These are phyloP conservation scores for Chaunax sp. DNA, from an alignment of 2,797 vertebrate species.

Conservation along the genomic window DNA sequence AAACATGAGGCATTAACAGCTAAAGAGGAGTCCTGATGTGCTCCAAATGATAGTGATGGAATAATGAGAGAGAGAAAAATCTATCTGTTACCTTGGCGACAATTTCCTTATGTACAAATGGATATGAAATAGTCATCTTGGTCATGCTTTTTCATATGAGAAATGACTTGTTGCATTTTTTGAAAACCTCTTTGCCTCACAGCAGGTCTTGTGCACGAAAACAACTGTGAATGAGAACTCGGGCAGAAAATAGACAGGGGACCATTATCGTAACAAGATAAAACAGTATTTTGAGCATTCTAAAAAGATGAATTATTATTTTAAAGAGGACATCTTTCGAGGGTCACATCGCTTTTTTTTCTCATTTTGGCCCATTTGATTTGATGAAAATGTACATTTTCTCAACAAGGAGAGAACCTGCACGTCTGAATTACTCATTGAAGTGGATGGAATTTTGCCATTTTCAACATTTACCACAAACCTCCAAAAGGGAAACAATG, in stretches of 20 bases:
- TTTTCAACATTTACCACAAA: constrained; percentile 1
- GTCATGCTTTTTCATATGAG: constrained; percentile 70
- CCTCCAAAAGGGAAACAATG: not conserved
- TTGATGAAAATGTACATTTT: not conserved
- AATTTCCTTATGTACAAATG: constrained; percentile 81
- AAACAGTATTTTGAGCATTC: constrained; percentile 1
- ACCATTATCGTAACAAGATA: constrained; percentile 13
- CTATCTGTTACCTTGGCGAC: constrained; percentile 89
- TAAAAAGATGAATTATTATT: constrained; percentile 6
- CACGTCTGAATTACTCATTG: not conserved
- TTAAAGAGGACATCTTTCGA: constrained; percentile 19
- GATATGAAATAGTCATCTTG: constrained; percentile 81
- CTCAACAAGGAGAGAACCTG: not conserved
- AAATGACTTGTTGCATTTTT: constrained; percentile 87
- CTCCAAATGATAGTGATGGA: constrained; percentile 38
- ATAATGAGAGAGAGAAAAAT: constrained; percentile 53
- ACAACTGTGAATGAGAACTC: constrained; percentile 54
- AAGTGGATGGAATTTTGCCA: not conserved
- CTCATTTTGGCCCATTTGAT: not conserved
- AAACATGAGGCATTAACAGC: constrained; percentile 8
- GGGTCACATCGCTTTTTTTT: not conserved
- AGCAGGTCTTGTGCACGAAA: constrained; percentile 84
- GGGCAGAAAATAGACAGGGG: constrained; percentile 19
- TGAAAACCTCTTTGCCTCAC: constrained; percentile 85
- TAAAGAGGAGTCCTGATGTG: constrained; percentile 20